phyloP scores from a whole-genome alignment of 2,113 vertebrate genomes.

The Carlito syrichta region DNA sequence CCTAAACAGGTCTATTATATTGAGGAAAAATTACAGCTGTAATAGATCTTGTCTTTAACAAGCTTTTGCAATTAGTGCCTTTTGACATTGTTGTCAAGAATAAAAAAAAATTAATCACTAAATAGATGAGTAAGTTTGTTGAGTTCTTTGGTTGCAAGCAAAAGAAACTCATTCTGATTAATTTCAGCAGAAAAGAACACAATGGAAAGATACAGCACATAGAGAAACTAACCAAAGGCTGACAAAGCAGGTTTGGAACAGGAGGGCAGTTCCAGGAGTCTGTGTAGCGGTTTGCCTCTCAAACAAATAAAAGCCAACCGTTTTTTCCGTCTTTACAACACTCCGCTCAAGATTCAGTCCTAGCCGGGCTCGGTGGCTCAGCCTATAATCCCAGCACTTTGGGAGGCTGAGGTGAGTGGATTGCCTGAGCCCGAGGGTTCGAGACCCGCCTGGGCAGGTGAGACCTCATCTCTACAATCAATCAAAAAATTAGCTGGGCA shows the following conservation, averaged over 20 bases:
- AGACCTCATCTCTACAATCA: too few relatives aligned
- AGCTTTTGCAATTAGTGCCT: conserved; percentile 43
- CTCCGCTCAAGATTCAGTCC: not conserved
- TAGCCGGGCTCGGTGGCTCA: too few relatives aligned
- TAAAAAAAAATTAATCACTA: not conserved
- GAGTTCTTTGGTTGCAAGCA: conserved; percentile 24
- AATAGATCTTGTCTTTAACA: conserved; percentile 51
- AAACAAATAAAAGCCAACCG: not conserved
- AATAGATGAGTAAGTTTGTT: not conserved
- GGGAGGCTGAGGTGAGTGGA: too few relatives aligned
- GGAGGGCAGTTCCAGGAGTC: not conserved
- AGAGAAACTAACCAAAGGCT: not conserved
- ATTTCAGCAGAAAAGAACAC: not conserved
- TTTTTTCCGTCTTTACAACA: not conserved
- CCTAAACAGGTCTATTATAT: conserved; percentile 42
- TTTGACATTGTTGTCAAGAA: conserved; percentile 52
- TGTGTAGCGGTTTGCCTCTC: not conserved
- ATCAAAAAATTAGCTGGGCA: too few relatives aligned
- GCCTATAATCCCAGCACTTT: too few relatives aligned
- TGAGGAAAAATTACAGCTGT: conserved; percentile 27
- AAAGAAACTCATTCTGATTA: not conserved
- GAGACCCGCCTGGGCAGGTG: too few relatives aligned
- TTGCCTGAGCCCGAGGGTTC: too few relatives aligned
- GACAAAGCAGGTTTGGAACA: not conserved
- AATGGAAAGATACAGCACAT: not conserved